A percentile compares a stretch with the other conserved stretches of the same genome.
These are phyloP conservation scores for Leptopilina clavipes DNA, from an alignment of 1,140 invertebrate species.

Conservation along the genomic window DNA sequence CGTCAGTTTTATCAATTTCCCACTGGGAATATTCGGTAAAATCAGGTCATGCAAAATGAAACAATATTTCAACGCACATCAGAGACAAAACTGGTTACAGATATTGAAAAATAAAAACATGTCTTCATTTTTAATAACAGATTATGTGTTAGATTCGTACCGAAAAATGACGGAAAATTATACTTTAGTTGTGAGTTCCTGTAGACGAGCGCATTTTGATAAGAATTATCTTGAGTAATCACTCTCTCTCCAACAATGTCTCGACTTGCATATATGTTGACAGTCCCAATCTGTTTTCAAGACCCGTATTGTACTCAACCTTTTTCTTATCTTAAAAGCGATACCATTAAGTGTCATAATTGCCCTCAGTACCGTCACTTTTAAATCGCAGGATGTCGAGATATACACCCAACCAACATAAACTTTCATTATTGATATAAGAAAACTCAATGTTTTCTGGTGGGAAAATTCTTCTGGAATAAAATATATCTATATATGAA, in stretches of 20 bases:
- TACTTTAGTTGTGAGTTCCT: not conserved
- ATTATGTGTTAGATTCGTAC: too few species aligned
- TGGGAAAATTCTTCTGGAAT: not conserved
- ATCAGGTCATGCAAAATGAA: too few species aligned
- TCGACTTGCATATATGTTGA: conserved; percentile 13
- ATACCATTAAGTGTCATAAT: conserved; percentile 28
- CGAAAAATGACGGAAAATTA: not conserved
- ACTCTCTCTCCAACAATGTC: not conserved
- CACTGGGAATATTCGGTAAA: too few species aligned
- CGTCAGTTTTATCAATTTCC: too few species aligned
- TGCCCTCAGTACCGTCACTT: not conserved
- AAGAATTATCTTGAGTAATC: conserved; percentile 26
- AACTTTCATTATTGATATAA: not conserved
- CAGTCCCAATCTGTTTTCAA: conserved; percentile 27
- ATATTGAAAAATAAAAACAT: too few species aligned
- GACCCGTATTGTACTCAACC: not conserved
- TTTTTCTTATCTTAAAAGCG: conserved; percentile 10
- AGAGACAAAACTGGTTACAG: too few species aligned
- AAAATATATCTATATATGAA: not conserved
- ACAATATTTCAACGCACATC: too few species aligned
- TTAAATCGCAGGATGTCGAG: not conserved
- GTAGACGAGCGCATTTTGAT: conserved; percentile 14
- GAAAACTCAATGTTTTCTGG: not conserved
- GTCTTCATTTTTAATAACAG: too few species aligned
- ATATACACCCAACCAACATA: not conserved